phyloP scores from a whole-genome alignment of 2,888 invertebrate genomes.

The Aricia artaxerxes region DNA sequence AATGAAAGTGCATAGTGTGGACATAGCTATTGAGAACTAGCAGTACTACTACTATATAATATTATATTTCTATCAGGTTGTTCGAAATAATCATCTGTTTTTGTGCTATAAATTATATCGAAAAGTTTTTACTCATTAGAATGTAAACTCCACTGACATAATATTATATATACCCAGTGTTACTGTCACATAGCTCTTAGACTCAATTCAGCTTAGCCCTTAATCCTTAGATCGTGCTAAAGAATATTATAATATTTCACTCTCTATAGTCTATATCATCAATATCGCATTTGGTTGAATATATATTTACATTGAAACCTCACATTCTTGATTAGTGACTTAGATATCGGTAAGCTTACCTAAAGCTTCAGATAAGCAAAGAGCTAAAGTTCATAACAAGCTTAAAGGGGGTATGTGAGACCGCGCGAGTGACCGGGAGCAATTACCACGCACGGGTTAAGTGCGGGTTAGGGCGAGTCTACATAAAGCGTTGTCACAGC shows the following conservation, averaged over 20 bases:
- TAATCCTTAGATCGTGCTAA: background rate
- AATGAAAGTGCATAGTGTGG: too few relatives aligned
- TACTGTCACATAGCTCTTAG: background rate
- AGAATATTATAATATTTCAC: background rate
- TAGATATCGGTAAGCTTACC: background rate
- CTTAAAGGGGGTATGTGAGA: background rate
- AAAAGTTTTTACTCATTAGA: too few relatives aligned
- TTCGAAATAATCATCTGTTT: too few relatives aligned
- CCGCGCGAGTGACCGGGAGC: background rate
- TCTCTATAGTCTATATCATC: too few relatives aligned
- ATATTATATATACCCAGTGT: background rate
- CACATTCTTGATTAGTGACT: background rate
- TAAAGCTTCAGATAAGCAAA: background rate
- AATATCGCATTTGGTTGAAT: too few relatives aligned
- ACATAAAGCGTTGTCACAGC: background rate
- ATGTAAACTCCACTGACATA: too few relatives aligned
- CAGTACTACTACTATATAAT: too few relatives aligned
- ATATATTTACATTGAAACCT: too few relatives aligned
- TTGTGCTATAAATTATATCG: too few relatives aligned
- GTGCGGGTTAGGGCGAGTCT: background rate
- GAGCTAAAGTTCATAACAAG: background rate
- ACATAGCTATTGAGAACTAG: too few relatives aligned
- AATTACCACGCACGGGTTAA: slow-evolving; percentile 6
- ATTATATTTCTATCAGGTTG: too few relatives aligned
- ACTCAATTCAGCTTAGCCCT: background rate